phyloP scores from a whole-genome alignment of 1,140 invertebrate genomes.

The Eufriesea mexicana region DNA sequence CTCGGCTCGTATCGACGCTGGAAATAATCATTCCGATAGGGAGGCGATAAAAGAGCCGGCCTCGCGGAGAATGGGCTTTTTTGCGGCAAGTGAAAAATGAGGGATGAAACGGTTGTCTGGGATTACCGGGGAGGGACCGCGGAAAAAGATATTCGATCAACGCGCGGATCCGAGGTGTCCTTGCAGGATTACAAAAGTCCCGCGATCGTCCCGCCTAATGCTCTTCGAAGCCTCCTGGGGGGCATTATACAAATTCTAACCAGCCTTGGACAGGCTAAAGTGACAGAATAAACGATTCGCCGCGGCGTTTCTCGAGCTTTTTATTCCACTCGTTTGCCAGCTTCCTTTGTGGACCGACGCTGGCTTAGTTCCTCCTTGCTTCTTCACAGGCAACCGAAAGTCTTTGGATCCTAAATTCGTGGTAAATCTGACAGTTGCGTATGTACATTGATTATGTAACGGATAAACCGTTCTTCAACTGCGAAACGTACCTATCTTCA shows the following conservation, averaged over 20 bases:
- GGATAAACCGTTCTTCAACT: no score
- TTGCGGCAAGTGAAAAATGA: slow-evolving; percentile 32
- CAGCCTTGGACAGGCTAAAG: slow-evolving; percentile 20
- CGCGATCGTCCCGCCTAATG: slow-evolving; percentile 12
- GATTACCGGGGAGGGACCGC: slow-evolving; percentile 16
- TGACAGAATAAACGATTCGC: slow-evolving; percentile 29
- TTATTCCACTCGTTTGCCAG: background rate
- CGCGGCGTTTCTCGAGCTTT: no score
- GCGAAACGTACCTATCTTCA: no score
- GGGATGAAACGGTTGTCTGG: slow-evolving; percentile 40
- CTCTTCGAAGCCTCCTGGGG: slow-evolving; percentile 15
- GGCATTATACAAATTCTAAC: slow-evolving; percentile 51
- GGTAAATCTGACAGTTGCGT: no score
- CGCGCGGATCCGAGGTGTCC: slow-evolving; percentile 27
- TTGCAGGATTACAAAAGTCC: slow-evolving; percentile 20
- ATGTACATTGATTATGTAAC: no score
- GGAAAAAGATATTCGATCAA: slow-evolving; percentile 45
- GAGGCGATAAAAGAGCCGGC: background rate
- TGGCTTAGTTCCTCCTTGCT: no score
- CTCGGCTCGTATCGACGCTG: background rate
- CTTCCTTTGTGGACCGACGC: no score
- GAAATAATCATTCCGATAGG: slow-evolving; percentile 8
- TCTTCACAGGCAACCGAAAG: no score
- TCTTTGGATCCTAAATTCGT: no score
- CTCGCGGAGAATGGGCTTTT: slow-evolving; percentile 1